Base-by-base conservation (phyloP, 2,113 vertebrate species). In the Theristicus caerulescens region DNA sequence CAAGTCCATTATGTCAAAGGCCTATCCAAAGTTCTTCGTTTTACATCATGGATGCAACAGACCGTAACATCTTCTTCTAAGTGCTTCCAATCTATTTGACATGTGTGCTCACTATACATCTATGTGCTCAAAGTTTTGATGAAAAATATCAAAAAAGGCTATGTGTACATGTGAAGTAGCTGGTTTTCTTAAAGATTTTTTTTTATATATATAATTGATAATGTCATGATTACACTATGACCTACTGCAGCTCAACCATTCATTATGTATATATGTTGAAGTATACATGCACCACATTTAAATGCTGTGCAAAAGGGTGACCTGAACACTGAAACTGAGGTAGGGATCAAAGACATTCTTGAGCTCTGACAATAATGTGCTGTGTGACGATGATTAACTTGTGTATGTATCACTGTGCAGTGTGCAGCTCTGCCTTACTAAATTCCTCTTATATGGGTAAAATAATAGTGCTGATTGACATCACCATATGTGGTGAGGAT, bases 311-410 rank as follows among this genome's bases (percentile, higher is more conserved):
- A 32, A 34, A 79, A 64, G 78, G 82, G 71, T 11, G 46, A 89
- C 74, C 58, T 3, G 22, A 80, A 54, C 58, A 93, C 62, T 72
- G 90, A 66, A 90, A 82, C 81, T 62, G 61, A 93, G 86, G 86
- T 14, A 47, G 58, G 93, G 91, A 91, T 92, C 83, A 94, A 92
- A 95, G 84, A n/a, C 69, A 82, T 86, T 91, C 91, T 82, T 84
- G 44, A 84, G 78, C 61, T 89, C 86, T 95, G 89, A 93, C 87
- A 96, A 72, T 82, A 49, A 72, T 1, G 46, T 74, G 49, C 86
- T 91, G 65, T 74, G 88, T 87, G 82, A 82, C 2, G 6, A 58
- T 70, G 89, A 89, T 91, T 89, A 95, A 93, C 58, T 93, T 66
- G n/a, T 59, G 15, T 74, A 84, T 59, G 15, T 74, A 84, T 82